Conservation (phyloP, 2,113 vertebrate species). For the Chlorodrepanis virens region DNA sequence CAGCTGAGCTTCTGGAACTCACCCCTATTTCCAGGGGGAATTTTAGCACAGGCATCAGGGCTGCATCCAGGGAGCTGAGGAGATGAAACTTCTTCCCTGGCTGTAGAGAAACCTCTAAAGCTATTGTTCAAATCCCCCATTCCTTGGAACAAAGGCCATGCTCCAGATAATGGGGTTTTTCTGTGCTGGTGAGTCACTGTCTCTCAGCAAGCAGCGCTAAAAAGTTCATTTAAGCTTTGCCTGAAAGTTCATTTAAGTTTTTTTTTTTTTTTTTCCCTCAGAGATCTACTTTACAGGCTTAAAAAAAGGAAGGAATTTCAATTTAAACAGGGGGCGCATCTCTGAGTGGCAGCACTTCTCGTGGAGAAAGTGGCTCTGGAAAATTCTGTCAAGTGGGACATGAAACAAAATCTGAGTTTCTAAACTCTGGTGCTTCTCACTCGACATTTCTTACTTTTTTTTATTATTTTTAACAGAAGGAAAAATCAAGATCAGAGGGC, state of each 20-base stretch:
- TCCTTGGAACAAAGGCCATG: background rate
- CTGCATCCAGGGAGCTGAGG: background rate
- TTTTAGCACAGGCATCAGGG: background rate
- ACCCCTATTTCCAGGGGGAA: background rate
- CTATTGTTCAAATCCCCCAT: background rate
- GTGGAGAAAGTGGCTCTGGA: background rate
- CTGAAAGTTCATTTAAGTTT: background rate
- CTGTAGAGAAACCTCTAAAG: background rate
- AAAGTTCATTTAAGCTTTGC: background rate
- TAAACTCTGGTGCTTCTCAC: background rate
- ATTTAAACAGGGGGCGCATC: background rate
- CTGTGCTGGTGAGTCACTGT: background rate
- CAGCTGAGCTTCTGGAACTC: background rate
- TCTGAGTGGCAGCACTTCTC: background rate
- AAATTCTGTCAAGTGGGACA: background rate
- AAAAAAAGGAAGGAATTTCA: background rate
- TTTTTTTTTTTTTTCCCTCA: background rate
- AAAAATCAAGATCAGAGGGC: background rate
- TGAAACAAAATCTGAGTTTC: background rate
- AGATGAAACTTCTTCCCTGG: background rate
- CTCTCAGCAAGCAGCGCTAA: background rate
- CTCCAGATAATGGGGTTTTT: background rate
- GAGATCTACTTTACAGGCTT: background rate
- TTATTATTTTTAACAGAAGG: background rate
- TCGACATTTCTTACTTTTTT: background rate